Conservation (phyloP, 2,888 invertebrate genomes). For the Odontothrips loti region DNA sequence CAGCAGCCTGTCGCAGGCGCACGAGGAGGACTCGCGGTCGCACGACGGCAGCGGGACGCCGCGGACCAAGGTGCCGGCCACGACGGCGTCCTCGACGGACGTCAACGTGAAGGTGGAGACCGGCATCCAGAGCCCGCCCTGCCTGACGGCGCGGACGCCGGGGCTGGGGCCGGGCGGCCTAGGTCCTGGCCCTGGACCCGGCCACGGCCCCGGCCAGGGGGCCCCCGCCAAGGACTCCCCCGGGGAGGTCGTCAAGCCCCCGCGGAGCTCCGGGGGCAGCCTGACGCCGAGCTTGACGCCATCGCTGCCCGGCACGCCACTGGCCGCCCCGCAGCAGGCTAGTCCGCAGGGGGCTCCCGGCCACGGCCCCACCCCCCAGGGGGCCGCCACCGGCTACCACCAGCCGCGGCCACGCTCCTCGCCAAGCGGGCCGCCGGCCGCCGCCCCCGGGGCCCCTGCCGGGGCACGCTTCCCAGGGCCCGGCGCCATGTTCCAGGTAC, state of each 20-base stretch:
- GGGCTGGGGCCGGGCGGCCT: background rate
- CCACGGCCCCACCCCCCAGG: constrained; percentile 33
- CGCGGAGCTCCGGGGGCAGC: constrained; percentile 29
- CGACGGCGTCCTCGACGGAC: constrained; percentile 48
- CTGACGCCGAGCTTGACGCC: constrained; percentile 28
- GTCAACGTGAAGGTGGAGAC: constrained; percentile 35
- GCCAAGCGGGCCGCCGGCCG: constrained; percentile 51
- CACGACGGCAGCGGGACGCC: constrained; percentile 53
- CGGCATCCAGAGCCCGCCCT: constrained; percentile 33
- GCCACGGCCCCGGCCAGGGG: constrained; percentile 27
- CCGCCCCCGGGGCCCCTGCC: constrained; percentile 4
- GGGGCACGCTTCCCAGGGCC: constrained; percentile 28
- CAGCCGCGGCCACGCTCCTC: constrained; percentile 64
- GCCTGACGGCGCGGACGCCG: constrained; percentile 31
- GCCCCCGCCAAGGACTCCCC: constrained; percentile 46
- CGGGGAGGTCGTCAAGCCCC: constrained; percentile 49
- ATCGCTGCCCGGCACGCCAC: constrained; percentile 44
- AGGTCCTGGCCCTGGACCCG: constrained; percentile 28
- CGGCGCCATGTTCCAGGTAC: constrained; percentile 31
- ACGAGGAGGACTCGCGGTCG: constrained; percentile 70
- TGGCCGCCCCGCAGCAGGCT: constrained; percentile 54
- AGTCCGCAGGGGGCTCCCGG: constrained; percentile 54
- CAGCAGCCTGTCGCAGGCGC: constrained; percentile 62
- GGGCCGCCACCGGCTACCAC: constrained; percentile 45
- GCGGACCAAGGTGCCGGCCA: background rate